Evolutionary conservation across 2,113 vertebrate species (phyloP).

Genomic region (Scalopus aquaticus): DNA sequence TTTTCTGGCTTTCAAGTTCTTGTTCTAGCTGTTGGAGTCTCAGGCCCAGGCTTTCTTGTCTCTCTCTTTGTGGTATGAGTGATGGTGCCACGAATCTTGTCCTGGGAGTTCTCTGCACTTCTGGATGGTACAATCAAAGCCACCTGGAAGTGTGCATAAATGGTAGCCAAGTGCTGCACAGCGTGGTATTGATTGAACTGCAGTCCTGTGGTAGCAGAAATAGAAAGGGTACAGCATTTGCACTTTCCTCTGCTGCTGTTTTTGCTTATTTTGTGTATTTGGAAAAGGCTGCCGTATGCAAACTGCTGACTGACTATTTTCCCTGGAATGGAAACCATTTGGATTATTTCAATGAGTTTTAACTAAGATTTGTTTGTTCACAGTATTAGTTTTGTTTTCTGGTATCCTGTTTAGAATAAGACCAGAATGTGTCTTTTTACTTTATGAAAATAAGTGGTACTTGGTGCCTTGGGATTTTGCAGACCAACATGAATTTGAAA

Average conservation of each 20-base stretch:
- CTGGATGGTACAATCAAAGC: neutral
- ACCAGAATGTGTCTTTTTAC: slow-evolving; percentile 69
- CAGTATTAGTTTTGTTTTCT: slow-evolving; percentile 78
- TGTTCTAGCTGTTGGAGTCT: neutral
- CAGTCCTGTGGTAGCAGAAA: slow-evolving; percentile 65
- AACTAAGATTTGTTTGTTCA: slow-evolving; percentile 78
- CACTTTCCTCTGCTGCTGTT: slow-evolving; percentile 69
- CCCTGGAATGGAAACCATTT: slow-evolving; percentile 80
- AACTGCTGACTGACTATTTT: slow-evolving; percentile 81
- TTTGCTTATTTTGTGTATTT: slow-evolving; percentile 81
- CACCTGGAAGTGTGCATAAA: slow-evolving; percentile 31
- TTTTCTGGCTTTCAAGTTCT: neutral
- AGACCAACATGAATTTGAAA: slow-evolving; percentile 56
- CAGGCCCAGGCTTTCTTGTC: neutral
- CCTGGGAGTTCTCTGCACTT: neutral
- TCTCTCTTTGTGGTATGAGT: neutral
- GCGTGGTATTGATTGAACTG: slow-evolving; percentile 47
- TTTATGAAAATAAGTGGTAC: slow-evolving; percentile 60
- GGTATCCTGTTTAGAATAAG: slow-evolving; percentile 68
- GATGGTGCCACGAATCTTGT: neutral
- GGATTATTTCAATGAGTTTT: slow-evolving; percentile 79
- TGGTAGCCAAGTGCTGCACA: neutral
- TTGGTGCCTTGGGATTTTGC: slow-evolving; percentile 47
- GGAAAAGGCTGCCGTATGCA: slow-evolving; percentile 74
- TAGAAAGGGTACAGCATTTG: slow-evolving; percentile 74